Evolutionary conservation across 2,888 invertebrate species (phyloP).

Genomic region (Proisotoma minuta): DNA sequence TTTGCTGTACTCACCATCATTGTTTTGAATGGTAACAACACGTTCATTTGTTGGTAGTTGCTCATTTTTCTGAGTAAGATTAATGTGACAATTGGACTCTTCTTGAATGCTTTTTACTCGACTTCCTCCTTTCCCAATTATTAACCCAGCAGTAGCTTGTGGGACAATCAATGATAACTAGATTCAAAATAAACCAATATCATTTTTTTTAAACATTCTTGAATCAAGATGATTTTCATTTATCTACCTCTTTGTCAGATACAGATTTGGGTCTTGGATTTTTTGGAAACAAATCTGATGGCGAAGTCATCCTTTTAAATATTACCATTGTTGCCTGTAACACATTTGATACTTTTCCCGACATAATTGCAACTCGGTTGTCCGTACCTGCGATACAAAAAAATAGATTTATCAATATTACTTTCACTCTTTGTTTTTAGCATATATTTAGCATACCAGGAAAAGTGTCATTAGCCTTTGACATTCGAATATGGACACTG

Average conservation of each 20-base stretch:
- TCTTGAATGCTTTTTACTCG: conserved; percentile 47
- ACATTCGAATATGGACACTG: conserved; percentile 46
- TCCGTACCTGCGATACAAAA: conserved; percentile 28
- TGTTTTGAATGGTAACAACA: conserved; percentile 47
- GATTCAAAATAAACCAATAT: conserved; percentile 5
- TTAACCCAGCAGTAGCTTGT: conserved; percentile 46
- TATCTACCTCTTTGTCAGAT: conserved; percentile 47
- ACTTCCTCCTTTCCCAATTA: conserved; percentile 47
- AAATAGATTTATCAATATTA: not conserved
- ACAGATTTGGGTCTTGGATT: conserved; percentile 46
- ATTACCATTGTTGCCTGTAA: conserved; percentile 45
- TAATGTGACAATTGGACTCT: conserved; percentile 46
- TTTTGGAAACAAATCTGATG: conserved; percentile 46
- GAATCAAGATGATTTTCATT: too few species aligned
- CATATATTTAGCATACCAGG: conserved; percentile 26
- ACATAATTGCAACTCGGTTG: conserved; percentile 45
- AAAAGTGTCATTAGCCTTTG: conserved; percentile 46
- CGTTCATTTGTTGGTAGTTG: conserved; percentile 46
- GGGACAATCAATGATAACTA: conserved; percentile 46
- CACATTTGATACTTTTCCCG: conserved; percentile 44
- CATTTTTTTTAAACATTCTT: not conserved
- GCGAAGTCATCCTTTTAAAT: conserved; percentile 47
- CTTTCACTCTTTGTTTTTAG: not conserved
- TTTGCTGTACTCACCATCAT: conserved; percentile 38
- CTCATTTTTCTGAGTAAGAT: conserved; percentile 46